phyloP scores from a whole-genome alignment of 2,888 invertebrate genomes.

The Cyaniris semiargus region DNA sequence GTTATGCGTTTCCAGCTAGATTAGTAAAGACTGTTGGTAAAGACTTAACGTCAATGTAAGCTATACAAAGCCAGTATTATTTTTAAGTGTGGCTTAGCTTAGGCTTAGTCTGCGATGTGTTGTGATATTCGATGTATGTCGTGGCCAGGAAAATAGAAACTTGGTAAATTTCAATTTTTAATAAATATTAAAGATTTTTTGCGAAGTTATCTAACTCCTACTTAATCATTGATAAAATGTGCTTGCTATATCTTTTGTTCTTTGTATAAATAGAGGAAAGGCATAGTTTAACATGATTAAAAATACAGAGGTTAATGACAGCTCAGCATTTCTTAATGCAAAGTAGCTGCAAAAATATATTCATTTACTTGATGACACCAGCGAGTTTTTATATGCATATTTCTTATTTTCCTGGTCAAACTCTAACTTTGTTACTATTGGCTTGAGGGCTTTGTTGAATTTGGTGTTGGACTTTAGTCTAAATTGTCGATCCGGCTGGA shows the following conservation, averaged over 20 bases:
- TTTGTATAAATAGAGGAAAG: too few relatives aligned
- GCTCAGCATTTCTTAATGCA: too few relatives aligned
- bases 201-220: too few relatives aligned
- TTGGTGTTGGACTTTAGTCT: constrained; percentile 28
- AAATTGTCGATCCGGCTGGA: constrained; percentile 18
- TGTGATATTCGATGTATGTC: constrained; percentile 24
- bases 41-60: constrained; percentile 1
- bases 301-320: too few relatives aligned
- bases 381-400: too few relatives aligned
- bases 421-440: constrained; percentile 5
- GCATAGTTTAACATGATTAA: too few relatives aligned
- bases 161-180: too few relatives aligned
- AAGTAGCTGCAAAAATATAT: too few relatives aligned
- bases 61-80: constrained; percentile 32
- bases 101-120: constrained; percentile 21
- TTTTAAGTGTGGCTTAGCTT: not conserved
- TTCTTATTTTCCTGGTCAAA: not conserved
- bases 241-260: too few relatives aligned
- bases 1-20: not conserved
- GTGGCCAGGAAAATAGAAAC: not conserved
- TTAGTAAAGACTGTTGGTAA: not conserved
- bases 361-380: not conserved
- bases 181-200: too few relatives aligned
- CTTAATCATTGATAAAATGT: too few relatives aligned
- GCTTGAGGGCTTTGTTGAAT: constrained; percentile 28